Base-by-base conservation (phyloP, 2,888 invertebrate genomes). In the Adelognathus sp. region DNA sequence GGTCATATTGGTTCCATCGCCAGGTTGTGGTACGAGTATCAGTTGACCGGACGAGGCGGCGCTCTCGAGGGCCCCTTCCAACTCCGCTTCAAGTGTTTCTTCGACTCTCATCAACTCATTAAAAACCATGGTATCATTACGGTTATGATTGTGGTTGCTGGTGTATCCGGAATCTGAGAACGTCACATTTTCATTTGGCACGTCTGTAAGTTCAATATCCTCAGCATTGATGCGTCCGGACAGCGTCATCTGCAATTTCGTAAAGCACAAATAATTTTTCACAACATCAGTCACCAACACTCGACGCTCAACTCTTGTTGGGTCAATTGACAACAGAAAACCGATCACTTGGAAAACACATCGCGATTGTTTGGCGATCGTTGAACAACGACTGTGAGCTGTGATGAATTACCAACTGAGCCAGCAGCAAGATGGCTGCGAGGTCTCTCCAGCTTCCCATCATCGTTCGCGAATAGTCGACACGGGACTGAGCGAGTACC, bases 401-500 rank as follows among this genome's bases (percentile, higher is more conserved):
- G 18, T 4, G 24, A 11, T 16, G 24, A 50, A 74, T 77, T 87
- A 88, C 88, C 88, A 86, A 76, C n/a, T 82, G 79, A 61, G 83
- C 60, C n/a, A 86, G 79, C 73, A 87, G 82, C 82, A 81, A 70
- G 29, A 80, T 69, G 44, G 81, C 80, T 39, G 81, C 67, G 69
- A 79, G 74, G 6, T 63, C 66, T 79, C 79, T 76, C 60, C 27
- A 64, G 69, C 71, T 73, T 83, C 33, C 81, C 86, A 89, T 86
- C 83, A 67, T 83, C 85, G 60, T 72, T 56, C 81, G 61, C 79
- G 71, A n/a, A 78, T 75, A 78, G 79, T 76, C 76, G 76, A 67
- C 64, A 56, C 54, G 39, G 70, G 83, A 89, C 89, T 89, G 88
- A 86, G 66, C 81, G 76, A 74, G 72, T 70, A 74, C 74, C 69